Evolutionary conservation across 1,140 invertebrate genomes (phyloP), one percentile per base, ranked within the genome.

Genomic region (Drosophila truncata): DNA sequence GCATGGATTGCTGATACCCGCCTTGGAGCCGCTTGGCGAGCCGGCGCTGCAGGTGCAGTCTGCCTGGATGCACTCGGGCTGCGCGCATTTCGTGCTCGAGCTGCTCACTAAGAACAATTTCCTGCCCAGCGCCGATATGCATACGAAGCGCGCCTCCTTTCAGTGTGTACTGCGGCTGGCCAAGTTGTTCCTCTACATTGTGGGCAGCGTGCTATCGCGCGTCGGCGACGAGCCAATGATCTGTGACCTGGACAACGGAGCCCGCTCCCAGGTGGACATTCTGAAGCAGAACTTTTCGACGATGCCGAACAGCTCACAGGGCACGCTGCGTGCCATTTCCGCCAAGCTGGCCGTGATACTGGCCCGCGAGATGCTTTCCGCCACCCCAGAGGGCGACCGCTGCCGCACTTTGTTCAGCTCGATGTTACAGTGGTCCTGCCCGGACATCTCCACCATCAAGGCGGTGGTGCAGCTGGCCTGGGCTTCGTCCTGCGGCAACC

Each of bases 1-100:
- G 50, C 98, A 99, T 92, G 96, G 97, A 50, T 94, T 99, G 85
- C 93, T 99, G 39, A 98, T 99, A 96, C 98, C 98, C 16, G 97
- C 98, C 11, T 93, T 96, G 29, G 97, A 98, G 81, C 96, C 96
- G 4, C 94, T 96, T 73, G 95, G 96, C 1, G 97, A 98, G 41
- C 96, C 96, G 79, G 96, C 97, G 33, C 96, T 96, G 85, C 96
- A 97, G 91, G 97, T 98, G 93, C 98, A 99, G 93, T 95, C 96
- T 67, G 96, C 97, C 88, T 99, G 99, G 92, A 78, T 93, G 77
- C 91, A 92, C 55, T 93, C 92, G 82, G 96, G 96, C 4, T 96
- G 97, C 82, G 96, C 97, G 13, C 95, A 96, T 59, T 94, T 96
- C 54, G 95, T 97, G 63, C 94, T 98, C 16, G 97, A 97, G 69